Evolutionary conservation across 2,113 vertebrate genomes (phyloP), one percentile per base, ranked within the genome.

Genomic region (Microcebus murinus): DNA sequence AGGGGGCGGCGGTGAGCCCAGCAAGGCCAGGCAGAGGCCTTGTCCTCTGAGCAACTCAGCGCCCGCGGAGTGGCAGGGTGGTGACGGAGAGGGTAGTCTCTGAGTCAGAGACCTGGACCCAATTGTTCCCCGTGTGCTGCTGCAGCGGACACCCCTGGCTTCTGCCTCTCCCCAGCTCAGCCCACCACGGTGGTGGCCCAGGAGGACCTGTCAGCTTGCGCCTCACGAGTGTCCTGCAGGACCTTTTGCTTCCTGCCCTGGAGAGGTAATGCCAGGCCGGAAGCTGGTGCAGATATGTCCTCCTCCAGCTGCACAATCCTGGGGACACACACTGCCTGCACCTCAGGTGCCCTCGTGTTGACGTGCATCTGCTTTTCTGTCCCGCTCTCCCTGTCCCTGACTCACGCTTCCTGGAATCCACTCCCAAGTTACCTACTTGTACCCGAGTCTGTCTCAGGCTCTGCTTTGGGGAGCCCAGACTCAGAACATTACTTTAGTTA

Each of bases 41-140:
- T 21, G 34, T 15, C 14, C 8, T 42, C 55, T 0, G 0, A 15
- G 27, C 6, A 13, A 11, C n/a, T 36, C 39, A 9, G n/a, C 34
- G 10, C 67, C 39, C 18, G n/a, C 31, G 7, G 27, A 45, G 45
- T 36, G 55, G 5, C 45, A 86, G 68, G 50, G 8, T 29, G 11
- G 17, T 13, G 5, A 61, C 18, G 20, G 11, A 36, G 29, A 42
- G n/a, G 11, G 25, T 1, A 23, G 18, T 36, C 68, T 90, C 80
- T 7, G 45, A 73, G 55, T 45, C 11, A 39, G 17, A 48, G n/a
- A 20, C 42, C 21, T 2, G 0, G 61, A 31, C 34, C 11, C 52
- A 39, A 14, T 36, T 71, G 55, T 18, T 42, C 13, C 31, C 70
- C 0, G 0, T 1, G 9, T 15, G 57, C 67, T 57, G 59, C 42